Evolutionary conservation across 2,113 vertebrate species (phyloP), one percentile per base, ranked within the genome.

Genomic region (Condylura cristata): DNA sequence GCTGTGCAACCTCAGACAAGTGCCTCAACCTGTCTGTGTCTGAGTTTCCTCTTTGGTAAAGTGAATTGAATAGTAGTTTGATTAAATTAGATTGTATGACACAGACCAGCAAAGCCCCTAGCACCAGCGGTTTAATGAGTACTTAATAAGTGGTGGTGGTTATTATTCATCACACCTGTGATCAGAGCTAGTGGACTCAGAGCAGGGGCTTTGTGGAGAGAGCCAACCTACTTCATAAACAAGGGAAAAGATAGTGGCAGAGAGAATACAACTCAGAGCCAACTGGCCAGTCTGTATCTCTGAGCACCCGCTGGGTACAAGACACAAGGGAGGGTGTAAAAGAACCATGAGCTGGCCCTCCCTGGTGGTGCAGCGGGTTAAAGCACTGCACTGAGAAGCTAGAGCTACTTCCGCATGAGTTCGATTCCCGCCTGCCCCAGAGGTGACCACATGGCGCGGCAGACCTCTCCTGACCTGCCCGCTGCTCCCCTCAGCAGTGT

Each of bases 1-100:
- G 75, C 90, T 91, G 87, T 63, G 91, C 72, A 63, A 30, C 20
- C 85, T 63, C 87, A 48, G 24, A 66, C 51, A 44, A 78, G n/a
- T 44, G 53, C 30, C 46, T 81, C 81, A 46, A 74, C 68, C 44
- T 85, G 63, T 89, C 82, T 56, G 78, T 16, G 65, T 71, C 78
- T 84, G 48, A 4, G 51, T 72, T 46, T 83, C 41, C 70, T 93
- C 34, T 91, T 76, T n/a, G 44, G 18, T 61, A 80, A 79, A 90
- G 60, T 65, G 83, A 30, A 34, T 44, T 89, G 86, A 75, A 30
- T 39, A 75, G 22, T 18, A 89, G 32, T 34, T 26, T 24, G 30
- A 74, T 81, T 24, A 53, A 56, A 56, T 41, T 22, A n/a, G 41
- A 78, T 41, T 39, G 12, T 28, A 39, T 46, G 41, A 37, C 24